A percentile compares a stretch with the other conserved stretches of the same genome.
Evolutionary conservation across 2,797 vertebrate species (phyloP).

Genomic region (Melanogrammus aeglefinus): DNA sequence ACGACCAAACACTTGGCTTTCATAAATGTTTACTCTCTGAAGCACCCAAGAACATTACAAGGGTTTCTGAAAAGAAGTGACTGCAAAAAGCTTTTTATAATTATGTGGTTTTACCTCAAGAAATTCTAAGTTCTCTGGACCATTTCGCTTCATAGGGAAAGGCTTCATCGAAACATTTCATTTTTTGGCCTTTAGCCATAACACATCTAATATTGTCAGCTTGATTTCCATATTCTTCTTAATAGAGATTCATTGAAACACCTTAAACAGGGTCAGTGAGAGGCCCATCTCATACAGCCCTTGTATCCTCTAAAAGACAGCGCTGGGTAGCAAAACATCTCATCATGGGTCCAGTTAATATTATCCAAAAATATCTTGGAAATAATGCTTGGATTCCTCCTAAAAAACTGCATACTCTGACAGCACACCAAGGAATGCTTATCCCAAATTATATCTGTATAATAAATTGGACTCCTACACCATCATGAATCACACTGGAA

Average conservation of each 20-base stretch:
- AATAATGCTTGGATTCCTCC: not conserved
- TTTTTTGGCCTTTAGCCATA: not conserved
- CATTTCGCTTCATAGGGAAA: not conserved
- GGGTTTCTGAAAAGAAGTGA: not conserved
- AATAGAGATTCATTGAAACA: not conserved
- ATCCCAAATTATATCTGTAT: not conserved
- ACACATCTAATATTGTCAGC: not conserved
- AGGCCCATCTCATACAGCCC: not conserved
- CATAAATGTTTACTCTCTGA: not conserved
- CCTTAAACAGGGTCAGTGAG: not conserved
- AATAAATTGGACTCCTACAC: not conserved
- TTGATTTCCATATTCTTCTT: constrained; percentile 14
- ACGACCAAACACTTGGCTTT: not conserved
- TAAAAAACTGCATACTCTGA: not conserved
- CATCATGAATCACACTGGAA: not conserved
- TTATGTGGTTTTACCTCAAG: not conserved
- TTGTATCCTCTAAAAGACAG: not conserved
- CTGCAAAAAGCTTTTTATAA: not conserved
- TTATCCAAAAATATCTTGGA: not conserved
- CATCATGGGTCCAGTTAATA: not conserved
- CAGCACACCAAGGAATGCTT: not conserved
- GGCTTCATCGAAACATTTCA: not conserved
- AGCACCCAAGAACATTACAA: no score
- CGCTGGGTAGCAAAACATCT: not conserved
- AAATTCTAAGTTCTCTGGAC: not conserved